phyloP scores from a whole-genome alignment of 2,888 invertebrate genomes.

The Omphaloscelis lunosa region DNA sequence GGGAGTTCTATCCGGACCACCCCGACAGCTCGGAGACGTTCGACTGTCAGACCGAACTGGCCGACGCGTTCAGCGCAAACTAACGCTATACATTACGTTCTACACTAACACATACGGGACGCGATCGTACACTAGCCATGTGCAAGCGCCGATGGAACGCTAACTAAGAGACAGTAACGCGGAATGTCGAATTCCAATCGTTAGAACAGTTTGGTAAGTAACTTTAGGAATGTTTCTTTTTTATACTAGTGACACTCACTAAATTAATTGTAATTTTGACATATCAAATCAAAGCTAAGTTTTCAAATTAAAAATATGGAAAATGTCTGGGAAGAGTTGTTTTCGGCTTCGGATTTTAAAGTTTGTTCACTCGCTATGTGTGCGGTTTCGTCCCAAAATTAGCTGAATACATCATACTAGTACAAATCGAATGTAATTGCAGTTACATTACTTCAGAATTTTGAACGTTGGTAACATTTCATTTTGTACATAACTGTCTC shows the following conservation, averaged over 20 bases:
- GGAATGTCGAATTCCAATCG: constrained; percentile 42
- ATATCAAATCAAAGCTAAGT: constrained; percentile 62
- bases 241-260: constrained; percentile 60
- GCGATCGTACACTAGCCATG: constrained; percentile 61
- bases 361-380: constrained; percentile 66
- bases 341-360: constrained; percentile 40
- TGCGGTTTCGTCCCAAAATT: constrained; percentile 73
- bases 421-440: constrained; percentile 76
- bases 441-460: constrained; percentile 72
- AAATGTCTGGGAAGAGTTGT: constrained; percentile 17
- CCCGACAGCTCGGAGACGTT: constrained; percentile 91
- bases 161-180: constrained; percentile 44
- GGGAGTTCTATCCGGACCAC: constrained; percentile 94
- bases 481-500: constrained; percentile 83
- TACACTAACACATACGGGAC: constrained; percentile 63
- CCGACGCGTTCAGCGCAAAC: constrained; percentile 83
- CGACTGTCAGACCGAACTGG: constrained; percentile 85
- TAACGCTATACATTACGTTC: constrained; percentile 70
- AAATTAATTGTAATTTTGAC: constrained; percentile 61
- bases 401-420: constrained; percentile 75
- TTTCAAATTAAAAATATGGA: constrained; percentile 55
- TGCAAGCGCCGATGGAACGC: constrained; percentile 46
- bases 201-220: constrained; percentile 56
- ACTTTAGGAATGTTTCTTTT: constrained; percentile 38
- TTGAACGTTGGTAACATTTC: constrained; percentile 76